These are phyloP conservation scores for Pogona vitticeps DNA, from an alignment of 2,113 vertebrate species.

Conservation along the genomic window DNA sequence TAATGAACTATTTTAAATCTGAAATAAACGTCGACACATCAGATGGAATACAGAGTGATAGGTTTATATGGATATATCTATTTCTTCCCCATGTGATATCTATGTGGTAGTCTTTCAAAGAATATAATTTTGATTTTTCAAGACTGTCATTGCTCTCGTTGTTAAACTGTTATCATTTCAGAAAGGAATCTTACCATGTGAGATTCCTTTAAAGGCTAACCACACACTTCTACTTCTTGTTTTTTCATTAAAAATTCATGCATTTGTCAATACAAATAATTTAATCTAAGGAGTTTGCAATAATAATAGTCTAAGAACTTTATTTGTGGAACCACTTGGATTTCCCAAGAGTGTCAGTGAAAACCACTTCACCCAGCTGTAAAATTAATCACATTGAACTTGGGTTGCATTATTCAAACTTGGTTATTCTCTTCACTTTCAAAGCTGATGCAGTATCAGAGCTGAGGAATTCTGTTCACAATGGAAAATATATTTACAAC, in stretches of 20 bases:
- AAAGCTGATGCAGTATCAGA: conserved; percentile 32
- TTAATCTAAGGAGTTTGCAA: conserved; percentile 45
- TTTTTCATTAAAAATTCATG: neutral
- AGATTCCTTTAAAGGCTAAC: neutral
- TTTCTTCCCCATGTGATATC: neutral
- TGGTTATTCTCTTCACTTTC: conserved; percentile 41
- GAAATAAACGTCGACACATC: neutral
- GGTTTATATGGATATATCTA: neutral
- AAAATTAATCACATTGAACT: conserved; percentile 40
- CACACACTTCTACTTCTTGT: neutral
- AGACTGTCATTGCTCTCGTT: neutral
- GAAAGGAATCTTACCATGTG: neutral
- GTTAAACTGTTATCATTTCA: neutral
- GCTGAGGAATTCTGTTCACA: conserved; percentile 44
- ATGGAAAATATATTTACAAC: neutral
- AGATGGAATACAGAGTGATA: neutral
- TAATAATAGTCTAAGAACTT: conserved; percentile 47
- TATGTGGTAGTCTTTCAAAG: neutral
- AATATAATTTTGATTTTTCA: neutral
- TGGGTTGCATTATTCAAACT: conserved; percentile 35
- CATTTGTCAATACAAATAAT: conserved; percentile 26
- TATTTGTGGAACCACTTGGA: conserved; percentile 38
- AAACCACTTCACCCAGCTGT: neutral
- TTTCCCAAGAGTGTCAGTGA: conserved; percentile 42
- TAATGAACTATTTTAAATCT: conserved; percentile 1